Evolutionary conservation across 1,140 invertebrate genomes (phyloP).

Genomic region (Berghia stephanieae): DNA sequence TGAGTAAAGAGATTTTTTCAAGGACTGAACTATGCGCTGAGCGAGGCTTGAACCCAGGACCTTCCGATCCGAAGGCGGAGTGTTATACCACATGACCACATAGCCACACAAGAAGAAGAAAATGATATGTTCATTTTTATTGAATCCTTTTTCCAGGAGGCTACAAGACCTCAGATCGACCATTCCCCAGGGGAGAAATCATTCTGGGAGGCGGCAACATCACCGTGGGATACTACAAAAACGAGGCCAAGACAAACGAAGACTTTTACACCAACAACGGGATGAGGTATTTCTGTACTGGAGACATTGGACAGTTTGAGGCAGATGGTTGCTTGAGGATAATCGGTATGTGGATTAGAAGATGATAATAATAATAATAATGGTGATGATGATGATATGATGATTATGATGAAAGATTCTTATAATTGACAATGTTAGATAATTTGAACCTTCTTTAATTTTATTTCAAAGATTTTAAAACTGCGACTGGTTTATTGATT

Average conservation of each 20-base stretch:
- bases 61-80: too few relatives aligned
- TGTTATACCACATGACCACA: too few relatives aligned
- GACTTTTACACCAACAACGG: constrained; percentile 80
- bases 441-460: background rate
- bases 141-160: constrained; percentile 63
- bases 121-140: constrained; percentile 3
- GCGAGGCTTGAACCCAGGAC: too few relatives aligned
- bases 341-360: constrained; percentile 79
- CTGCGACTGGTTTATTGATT: too few relatives aligned
- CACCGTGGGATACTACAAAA: constrained; percentile 93
- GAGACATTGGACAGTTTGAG: constrained; percentile 95
- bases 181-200: constrained; percentile 91
- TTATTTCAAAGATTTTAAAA: too few relatives aligned
- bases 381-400: too few relatives aligned
- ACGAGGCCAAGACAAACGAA: constrained; percentile 87
- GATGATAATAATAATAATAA: too few relatives aligned
- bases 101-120: too few relatives aligned
- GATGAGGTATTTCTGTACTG: constrained; percentile 84
- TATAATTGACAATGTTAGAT: background rate
- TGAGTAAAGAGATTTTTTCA: too few relatives aligned
- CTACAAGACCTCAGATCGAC: constrained; percentile 89
- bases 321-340: constrained; percentile 94
- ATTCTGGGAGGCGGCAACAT: constrained; percentile 90
- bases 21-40: too few relatives aligned
- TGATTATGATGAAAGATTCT: background rate